Percentiles rank a stretch among this genome's conserved stretches.
Conservation (phyloP, 2,113 vertebrate species). For the Albula goreensis region DNA sequence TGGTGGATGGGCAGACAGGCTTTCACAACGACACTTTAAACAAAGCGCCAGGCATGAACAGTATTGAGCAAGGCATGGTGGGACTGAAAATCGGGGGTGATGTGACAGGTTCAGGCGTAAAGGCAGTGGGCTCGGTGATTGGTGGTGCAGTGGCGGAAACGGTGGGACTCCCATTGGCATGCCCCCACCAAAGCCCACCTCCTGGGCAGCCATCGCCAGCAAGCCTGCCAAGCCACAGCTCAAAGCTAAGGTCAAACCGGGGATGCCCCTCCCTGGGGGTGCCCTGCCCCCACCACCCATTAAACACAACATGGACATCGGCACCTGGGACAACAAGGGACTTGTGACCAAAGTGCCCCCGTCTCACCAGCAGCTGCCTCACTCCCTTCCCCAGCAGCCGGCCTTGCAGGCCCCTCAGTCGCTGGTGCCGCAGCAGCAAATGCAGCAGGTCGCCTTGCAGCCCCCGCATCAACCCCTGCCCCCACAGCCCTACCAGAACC, state of each 20-base stretch:
- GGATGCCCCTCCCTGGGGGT: slow-evolving; percentile 74
- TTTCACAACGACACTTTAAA: slow-evolving; percentile 89
- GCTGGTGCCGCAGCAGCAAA: slow-evolving; percentile 73
- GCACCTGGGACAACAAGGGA: slow-evolving; percentile 92
- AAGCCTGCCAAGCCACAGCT: slow-evolving; percentile 91
- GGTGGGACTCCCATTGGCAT: slow-evolving; percentile 80
- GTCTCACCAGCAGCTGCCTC: slow-evolving; percentile 49
- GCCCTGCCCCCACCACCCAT: slow-evolving; percentile 86
- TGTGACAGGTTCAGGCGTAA: slow-evolving; percentile 79
- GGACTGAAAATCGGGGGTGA: slow-evolving; percentile 90
- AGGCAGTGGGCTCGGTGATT: slow-evolving; percentile 87
- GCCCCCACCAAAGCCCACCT: slow-evolving; percentile 86
- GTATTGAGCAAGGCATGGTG: slow-evolving; percentile 93
- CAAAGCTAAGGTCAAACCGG: slow-evolving; percentile 85
- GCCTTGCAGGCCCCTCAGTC: slow-evolving; percentile 69
- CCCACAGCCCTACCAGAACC: slow-evolving; percentile 81
- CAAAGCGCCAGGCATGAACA: slow-evolving; percentile 93
- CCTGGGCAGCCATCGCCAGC: slow-evolving; percentile 94
- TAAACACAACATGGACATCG: slow-evolving; percentile 97
- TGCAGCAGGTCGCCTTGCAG: slow-evolving; percentile 80
- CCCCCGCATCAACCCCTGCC: slow-evolving; percentile 70
- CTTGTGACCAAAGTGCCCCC: slow-evolving; percentile 77
- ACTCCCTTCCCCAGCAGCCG: slow-evolving; percentile 52
- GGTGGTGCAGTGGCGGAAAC: slow-evolving; percentile 81
- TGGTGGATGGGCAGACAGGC: slow-evolving; percentile 90